These are phyloP conservation scores for Tachysurus vachellii DNA, from an alignment of 2,113 vertebrate genomes.

Conservation along the genomic window DNA sequence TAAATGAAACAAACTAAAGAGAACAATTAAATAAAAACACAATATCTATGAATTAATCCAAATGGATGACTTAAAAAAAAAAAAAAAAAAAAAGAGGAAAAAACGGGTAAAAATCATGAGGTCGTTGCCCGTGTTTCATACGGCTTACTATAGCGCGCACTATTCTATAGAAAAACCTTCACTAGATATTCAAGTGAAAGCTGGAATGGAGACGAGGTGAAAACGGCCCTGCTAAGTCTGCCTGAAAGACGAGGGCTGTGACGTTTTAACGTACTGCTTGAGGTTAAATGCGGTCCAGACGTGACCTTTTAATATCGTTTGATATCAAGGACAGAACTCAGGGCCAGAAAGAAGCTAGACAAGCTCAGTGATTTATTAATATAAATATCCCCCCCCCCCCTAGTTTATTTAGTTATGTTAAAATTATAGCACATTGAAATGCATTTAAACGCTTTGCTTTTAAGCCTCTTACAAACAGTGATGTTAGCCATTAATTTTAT, in stretches of 20 bases:
- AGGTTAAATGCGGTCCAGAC: slow-evolving; percentile 7
- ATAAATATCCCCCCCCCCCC: neutral
- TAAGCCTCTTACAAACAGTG: slow-evolving; percentile 60
- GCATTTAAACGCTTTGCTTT: slow-evolving; percentile 61
- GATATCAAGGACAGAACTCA: slow-evolving; percentile 27
- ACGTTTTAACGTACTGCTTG: neutral
- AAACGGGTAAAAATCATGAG: slow-evolving; percentile 35
- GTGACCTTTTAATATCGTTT: slow-evolving; percentile 26
- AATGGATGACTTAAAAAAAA: slow-evolving; percentile 32
- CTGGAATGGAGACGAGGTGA: slow-evolving; percentile 9
- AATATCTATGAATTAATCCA: slow-evolving; percentile 46
- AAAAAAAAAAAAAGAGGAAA: neutral
- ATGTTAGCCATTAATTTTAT: slow-evolving; percentile 63
- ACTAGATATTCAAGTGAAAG: neutral
- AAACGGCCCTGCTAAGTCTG: neutral
- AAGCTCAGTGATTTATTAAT: slow-evolving; percentile 17
- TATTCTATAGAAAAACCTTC: slow-evolving; percentile 26
- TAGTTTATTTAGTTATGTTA: slow-evolving; percentile 55
- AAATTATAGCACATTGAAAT: slow-evolving; percentile 61
- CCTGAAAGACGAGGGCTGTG: neutral
- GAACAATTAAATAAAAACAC: slow-evolving; percentile 72
- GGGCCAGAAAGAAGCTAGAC: slow-evolving; percentile 28
- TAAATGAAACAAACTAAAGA: slow-evolving; percentile 59
- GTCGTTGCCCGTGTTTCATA: slow-evolving; percentile 24
- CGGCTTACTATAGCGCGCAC: slow-evolving; percentile 11